Conservation (phyloP, 1,140 invertebrate genomes). For the Holcopasites calliopsidis region DNA sequence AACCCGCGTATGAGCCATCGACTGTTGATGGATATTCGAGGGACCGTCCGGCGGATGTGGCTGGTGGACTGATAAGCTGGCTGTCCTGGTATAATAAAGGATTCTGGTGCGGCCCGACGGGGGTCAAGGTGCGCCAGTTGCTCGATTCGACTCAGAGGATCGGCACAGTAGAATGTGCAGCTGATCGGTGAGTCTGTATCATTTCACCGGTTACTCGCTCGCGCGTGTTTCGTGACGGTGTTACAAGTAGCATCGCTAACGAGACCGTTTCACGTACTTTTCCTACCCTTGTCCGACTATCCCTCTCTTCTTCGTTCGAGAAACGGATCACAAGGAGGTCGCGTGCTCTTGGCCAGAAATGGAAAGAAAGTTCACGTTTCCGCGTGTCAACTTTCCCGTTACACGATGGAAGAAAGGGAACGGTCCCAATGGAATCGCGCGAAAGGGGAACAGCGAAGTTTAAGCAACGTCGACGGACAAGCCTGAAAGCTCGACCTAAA, state of each 20-base stretch:
- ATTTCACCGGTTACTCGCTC: not conserved
- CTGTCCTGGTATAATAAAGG: constrained; percentile 16
- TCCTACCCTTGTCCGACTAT: too few species aligned
- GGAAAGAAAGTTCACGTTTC: too few species aligned
- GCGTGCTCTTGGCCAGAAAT: too few species aligned
- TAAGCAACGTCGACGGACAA: not conserved
- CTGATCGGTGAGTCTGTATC: constrained; percentile 68
- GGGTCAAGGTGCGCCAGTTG: not conserved
- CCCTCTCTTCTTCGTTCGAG: too few species aligned
- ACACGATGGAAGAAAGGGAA: too few species aligned
- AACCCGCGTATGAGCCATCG: not conserved
- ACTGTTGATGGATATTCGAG: constrained; percentile 42
- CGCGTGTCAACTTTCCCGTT: too few species aligned
- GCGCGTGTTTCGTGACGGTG: not conserved
- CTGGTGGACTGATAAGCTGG: constrained; percentile 30
- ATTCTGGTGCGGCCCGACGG: not conserved
- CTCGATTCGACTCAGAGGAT: constrained; percentile 31
- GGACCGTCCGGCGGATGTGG: constrained; percentile 30
- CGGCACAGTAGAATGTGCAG: constrained; percentile 71
- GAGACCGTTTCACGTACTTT: not conserved
- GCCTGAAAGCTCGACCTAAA: constrained; percentile 17
- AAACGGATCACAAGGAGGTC: too few species aligned
- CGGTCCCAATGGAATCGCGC: too few species aligned
- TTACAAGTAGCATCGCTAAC: not conserved
- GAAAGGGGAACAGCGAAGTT: not conserved